phyloP scores from a whole-genome alignment of 1,140 invertebrate genomes.

The Apis cerana region DNA sequence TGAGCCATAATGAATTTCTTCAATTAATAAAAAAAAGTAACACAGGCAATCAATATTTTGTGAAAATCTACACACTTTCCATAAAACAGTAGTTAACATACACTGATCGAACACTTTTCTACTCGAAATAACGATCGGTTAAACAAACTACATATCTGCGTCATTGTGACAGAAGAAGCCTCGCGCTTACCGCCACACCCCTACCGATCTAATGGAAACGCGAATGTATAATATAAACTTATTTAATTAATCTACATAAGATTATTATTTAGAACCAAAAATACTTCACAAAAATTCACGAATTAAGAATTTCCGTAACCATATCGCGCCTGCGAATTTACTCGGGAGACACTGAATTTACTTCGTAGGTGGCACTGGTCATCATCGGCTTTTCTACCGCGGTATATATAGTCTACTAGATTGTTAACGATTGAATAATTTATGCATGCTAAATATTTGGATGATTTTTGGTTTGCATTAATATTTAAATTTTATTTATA shows the following conservation, averaged over 20 bases:
- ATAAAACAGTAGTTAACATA: conserved; percentile 8
- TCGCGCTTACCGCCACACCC: conserved; percentile 61
- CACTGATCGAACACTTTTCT: conserved; percentile 24
- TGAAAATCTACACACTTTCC: conserved; percentile 1
- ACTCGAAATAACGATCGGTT: conserved; percentile 52
- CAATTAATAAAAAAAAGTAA: neutral
- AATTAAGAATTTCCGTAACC: neutral
- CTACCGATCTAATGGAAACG: conserved; percentile 18
- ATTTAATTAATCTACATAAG: neutral
- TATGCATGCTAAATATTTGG: too few relatives aligned
- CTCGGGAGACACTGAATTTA: conserved; percentile 10
- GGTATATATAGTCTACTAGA: conserved; percentile 13
- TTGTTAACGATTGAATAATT: conserved; percentile 1
- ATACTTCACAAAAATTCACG: neutral
- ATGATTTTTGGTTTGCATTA: neutral
- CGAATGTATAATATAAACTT: conserved; percentile 30
- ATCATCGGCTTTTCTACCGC: conserved; percentile 22
- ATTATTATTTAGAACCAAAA: neutral
- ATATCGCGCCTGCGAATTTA: conserved; percentile 14
- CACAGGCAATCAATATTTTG: neutral
- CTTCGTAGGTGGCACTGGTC: conserved; percentile 41
- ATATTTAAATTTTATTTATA: neutral
- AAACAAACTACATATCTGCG: conserved; percentile 54
- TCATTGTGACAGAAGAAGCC: conserved; percentile 47
- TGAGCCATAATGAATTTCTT: neutral